Conservation (phyloP, 2,113 vertebrate genomes). For the Eulacestoma nigropectus region DNA sequence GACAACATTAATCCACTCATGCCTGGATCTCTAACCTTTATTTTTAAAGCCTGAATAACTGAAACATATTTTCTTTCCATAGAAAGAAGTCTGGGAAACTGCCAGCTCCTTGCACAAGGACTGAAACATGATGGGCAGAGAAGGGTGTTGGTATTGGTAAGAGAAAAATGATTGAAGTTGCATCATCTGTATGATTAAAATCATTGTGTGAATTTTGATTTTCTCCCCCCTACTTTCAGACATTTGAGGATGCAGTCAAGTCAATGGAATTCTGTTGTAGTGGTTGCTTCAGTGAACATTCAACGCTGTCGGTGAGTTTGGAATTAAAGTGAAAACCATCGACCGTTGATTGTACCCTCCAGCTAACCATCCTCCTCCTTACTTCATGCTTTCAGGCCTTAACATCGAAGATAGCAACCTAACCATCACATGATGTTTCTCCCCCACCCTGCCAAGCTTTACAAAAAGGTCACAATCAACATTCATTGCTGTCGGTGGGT, state of each 20-base stretch:
- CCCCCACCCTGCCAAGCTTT: slow-evolving; percentile 22
- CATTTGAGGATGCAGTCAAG: slow-evolving; percentile 27
- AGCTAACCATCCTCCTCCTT: slow-evolving; percentile 76
- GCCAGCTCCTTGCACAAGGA: background rate
- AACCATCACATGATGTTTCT: slow-evolving; percentile 7
- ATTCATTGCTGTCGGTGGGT: slow-evolving; percentile 99
- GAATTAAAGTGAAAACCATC: slow-evolving; percentile 96
- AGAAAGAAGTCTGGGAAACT: background rate
- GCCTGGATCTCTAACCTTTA: background rate
- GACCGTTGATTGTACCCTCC: slow-evolving; percentile 99
- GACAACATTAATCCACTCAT: background rate
- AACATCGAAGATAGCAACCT: slow-evolving; percentile 52
- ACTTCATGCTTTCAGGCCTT: slow-evolving; percentile 46
- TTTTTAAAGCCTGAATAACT: background rate
- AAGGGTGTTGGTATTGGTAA: background rate
- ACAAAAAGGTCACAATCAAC: slow-evolving; percentile 97
- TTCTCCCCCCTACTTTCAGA: background rate
- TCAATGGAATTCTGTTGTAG: slow-evolving; percentile 46
- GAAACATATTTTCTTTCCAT: slow-evolving; percentile 8
- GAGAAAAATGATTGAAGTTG: slow-evolving; percentile 12
- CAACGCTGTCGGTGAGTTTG: slow-evolving; percentile 99
- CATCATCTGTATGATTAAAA: background rate
- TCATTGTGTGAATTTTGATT: background rate
- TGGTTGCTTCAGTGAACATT: slow-evolving; percentile 92
- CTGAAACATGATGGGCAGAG: background rate